Base-by-base conservation (phyloP, 2,888 invertebrate species). In the Dioctria rufipes region DNA sequence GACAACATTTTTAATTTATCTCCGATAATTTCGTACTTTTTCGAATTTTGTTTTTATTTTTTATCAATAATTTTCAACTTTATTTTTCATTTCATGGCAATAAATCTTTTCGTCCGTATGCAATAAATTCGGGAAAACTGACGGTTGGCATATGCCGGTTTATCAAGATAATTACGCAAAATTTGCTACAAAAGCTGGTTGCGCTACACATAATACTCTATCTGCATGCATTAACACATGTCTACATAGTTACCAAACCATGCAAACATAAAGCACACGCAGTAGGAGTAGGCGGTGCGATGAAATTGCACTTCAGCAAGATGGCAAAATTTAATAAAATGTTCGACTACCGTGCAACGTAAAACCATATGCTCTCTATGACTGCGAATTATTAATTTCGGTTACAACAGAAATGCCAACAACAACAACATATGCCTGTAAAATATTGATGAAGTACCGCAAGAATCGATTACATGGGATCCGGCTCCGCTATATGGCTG, bases 1-100 rank as follows among this genome's bases (percentile, higher is more conserved):
- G 71, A 46, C 43, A 49, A 71, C 46, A 39, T 54, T 71, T 25
- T 71, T 71, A 71, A 71, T 71, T 71, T 71, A 71, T 71, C 71
- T 39, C 9, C 11, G 71, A 71, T 71, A 71, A 71, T 39, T 71
- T 54, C 51, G 25, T 25, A 25, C 25, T 0, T 2, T 1, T 25
- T 25, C 25, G 25, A 0, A 2, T 51, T 25, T 25, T 25, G 2
- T 25, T 51, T 25, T 25, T 25, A 25, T 25, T 67, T 67, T 67
- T 67, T 46, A 67, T 46, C 67, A 67, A 67, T 67, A 67, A 25
- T 25, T 25, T 67, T 49, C 67, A 67, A 67, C 67, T 67, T 67
- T 67, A 67, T 67, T 42, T 67, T 67, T 67, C 43, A 67, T 67
- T 67, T 67, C 25, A 25, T 9, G 67, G 37, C 67, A 67, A 67